Conservation (phyloP, 2,113 vertebrate genomes). For the Naja naja region DNA sequence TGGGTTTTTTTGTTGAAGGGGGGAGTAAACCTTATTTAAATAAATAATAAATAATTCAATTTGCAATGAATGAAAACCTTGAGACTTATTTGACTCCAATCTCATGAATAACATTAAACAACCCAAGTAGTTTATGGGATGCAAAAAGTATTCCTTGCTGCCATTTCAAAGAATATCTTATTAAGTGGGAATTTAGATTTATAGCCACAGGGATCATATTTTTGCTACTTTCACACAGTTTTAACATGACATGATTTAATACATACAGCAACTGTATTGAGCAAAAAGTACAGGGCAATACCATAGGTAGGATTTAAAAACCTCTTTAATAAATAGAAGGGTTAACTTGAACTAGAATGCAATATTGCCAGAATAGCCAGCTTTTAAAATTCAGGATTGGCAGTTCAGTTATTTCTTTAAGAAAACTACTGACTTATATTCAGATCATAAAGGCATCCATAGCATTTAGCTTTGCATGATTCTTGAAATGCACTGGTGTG, state of each 20-base stretch:
- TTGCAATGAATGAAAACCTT: background rate
- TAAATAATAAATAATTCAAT: background rate
- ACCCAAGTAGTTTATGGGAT: background rate
- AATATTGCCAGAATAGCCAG: background rate
- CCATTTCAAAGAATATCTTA: background rate
- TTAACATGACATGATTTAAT: background rate
- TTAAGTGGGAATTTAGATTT: background rate
- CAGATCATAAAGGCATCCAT: constrained; percentile 56
- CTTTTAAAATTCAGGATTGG: constrained; percentile 45
- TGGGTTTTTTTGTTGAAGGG: too few species aligned
- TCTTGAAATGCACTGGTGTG: constrained; percentile 44
- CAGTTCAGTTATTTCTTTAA: constrained; percentile 47
- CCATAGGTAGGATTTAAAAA: constrained; percentile 17
- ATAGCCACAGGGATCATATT: background rate
- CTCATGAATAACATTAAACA: background rate
- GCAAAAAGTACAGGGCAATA: constrained; percentile 17
- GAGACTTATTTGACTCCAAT: background rate
- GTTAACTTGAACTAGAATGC: constrained; percentile 10
- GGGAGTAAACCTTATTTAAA: background rate
- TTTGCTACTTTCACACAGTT: background rate
- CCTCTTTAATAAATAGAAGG: constrained; percentile 23
- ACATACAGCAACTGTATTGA: background rate
- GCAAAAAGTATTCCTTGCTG: background rate
- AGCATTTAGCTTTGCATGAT: constrained; percentile 35
- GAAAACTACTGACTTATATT: constrained; percentile 57